These are phyloP conservation scores for Danio jaintianensis DNA, from an alignment of 2,797 vertebrate species.

Conservation along the genomic window DNA sequence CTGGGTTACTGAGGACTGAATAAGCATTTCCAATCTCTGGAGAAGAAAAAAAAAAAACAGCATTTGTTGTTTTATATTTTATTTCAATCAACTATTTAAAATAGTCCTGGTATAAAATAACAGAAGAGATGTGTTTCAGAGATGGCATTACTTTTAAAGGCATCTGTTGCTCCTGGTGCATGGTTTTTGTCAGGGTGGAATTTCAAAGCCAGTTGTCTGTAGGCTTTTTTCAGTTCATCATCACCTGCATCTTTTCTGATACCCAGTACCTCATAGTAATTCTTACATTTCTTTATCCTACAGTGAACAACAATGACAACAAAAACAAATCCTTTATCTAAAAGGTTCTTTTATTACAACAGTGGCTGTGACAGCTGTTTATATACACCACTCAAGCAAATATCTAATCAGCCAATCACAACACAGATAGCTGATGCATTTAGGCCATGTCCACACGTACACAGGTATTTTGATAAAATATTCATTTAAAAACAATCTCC, in stretches of 20 bases:
- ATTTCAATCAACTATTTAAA: neutral
- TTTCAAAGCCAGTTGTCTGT: constrained; percentile 95
- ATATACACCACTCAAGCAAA: too few relatives aligned
- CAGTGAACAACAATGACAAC: constrained; percentile 5
- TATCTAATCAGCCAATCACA: too few relatives aligned
- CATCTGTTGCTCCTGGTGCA: constrained; percentile 94
- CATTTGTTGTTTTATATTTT: neutral
- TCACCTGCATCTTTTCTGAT: constrained; percentile 90
- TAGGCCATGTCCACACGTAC: too few relatives aligned
- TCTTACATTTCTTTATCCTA: constrained; percentile 97
- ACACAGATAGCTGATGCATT: too few relatives aligned
- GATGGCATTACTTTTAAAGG: constrained; percentile 92
- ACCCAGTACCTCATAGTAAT: constrained; percentile 95
- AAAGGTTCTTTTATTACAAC: neutral
- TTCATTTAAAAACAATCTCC: too few relatives aligned
- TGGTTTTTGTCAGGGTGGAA: constrained; percentile 99
- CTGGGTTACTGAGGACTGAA: constrained; percentile 92
- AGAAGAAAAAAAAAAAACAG: constrained; percentile 50
- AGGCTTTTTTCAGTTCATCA: constrained; percentile 96
- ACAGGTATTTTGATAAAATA: too few relatives aligned
- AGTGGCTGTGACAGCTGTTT: neutral
- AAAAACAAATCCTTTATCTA: neutral
- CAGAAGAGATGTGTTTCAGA: neutral
- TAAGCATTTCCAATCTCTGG: constrained; percentile 97
- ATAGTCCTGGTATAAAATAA: neutral